A percentile compares a stretch with the other conserved stretches of the same genome.
These are phyloP conservation scores for Peromyscus eremicus DNA, from an alignment of 2,797 vertebrate genomes.

Conservation along the genomic window DNA sequence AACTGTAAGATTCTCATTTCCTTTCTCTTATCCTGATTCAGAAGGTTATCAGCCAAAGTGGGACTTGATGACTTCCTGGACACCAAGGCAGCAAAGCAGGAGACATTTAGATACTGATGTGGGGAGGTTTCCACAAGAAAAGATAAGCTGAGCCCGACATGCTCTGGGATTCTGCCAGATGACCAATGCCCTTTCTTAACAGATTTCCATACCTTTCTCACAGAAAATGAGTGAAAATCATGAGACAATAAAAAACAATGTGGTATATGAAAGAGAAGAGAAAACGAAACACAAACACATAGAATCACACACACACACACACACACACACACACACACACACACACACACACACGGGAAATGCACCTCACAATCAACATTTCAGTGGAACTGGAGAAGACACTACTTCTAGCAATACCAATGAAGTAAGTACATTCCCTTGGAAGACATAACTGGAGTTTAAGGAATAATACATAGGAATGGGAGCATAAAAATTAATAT, in stretches of 20 bases:
- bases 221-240: not conserved
- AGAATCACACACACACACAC: not conserved
- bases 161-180: not conserved
- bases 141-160: not conserved
- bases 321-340: not conserved
- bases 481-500: not conserved
- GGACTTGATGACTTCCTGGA: accelerated
- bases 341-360: not conserved
- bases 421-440: not conserved
- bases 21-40: not conserved
- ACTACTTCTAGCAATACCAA: not conserved
- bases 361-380: no score
- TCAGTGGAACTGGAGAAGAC: not conserved
- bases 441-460: not conserved
- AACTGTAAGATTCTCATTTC: not conserved
- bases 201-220: not conserved
- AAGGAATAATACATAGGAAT: not conserved
- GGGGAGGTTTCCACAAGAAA: not conserved
- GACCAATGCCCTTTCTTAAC: not conserved
- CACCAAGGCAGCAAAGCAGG: not conserved
- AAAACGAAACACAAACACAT: not conserved
- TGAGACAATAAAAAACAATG: not conserved
- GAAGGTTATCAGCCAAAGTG: not conserved
- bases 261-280: not conserved
- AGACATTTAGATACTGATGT: not conserved